Conservation (phyloP, 2,113 vertebrate species). For the Corynorhinus townsendii region DNA sequence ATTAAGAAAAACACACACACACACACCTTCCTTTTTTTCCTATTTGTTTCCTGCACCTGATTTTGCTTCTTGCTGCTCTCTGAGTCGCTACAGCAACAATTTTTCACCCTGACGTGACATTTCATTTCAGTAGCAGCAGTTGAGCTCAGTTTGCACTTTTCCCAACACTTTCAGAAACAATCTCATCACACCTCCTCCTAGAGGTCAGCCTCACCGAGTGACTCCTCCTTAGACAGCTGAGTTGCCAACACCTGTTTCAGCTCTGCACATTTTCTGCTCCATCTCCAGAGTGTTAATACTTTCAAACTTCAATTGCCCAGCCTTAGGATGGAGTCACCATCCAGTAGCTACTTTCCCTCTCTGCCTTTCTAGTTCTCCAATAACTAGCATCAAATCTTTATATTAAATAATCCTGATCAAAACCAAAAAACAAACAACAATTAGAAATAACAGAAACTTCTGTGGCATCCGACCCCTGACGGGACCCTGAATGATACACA, state of each 20-base stretch:
- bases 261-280: background rate
- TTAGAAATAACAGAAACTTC: background rate
- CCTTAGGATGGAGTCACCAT: background rate
- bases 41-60: background rate
- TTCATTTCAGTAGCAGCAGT: background rate
- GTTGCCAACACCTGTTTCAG: background rate
- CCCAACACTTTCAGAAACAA: background rate
- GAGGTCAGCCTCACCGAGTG: background rate
- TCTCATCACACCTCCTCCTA: background rate
- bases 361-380: background rate
- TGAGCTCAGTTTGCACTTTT: slow-evolving; percentile 18
- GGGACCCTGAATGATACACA: background rate
- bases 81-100: background rate
- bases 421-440: background rate
- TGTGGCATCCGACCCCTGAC: background rate
- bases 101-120: slow-evolving; percentile 7
- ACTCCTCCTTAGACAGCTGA: background rate
- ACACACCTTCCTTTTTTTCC: background rate
- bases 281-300: background rate
- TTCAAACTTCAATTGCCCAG: background rate
- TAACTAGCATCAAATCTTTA: background rate
- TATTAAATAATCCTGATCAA: background rate
- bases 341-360: background rate
- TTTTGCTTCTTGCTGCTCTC: background rate
- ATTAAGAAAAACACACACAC: background rate